Base-by-base conservation (phyloP, 2,888 invertebrate genomes). In the Anthrax anthrax region DNA sequence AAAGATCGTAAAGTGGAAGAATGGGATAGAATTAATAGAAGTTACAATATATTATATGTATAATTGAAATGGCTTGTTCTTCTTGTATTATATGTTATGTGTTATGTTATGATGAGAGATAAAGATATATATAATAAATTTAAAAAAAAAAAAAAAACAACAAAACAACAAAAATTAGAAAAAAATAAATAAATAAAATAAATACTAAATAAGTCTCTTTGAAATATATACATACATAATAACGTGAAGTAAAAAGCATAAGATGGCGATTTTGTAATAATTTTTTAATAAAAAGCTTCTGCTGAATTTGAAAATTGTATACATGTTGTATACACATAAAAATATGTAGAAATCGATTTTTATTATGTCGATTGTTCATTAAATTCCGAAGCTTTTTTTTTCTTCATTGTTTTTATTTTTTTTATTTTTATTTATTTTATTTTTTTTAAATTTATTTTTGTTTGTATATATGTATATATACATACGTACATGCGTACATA, bases 241-340 rank as follows among this genome's bases (percentile, higher is more conserved):
- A n/a, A n/a, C n/a, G n/a, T n/a, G n/a, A n/a, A n/a, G n/a, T n/a
- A n/a, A 47, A 48, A 48, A 51, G 48, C 47, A 48, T 48, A 51
- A 51, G 48, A 51, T 51, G 50, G 50, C 50, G 50, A 51, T 51
- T 51, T 51, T 51, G 48, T 47, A 51, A 51, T 36, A 36, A 16
- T 36, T 36, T 36, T 36, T 4, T 12, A 10, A 32, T 32, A 32
- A 32, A 12, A 12, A 12, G 29, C 29, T 32, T 9, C 29, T 23
- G 23, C 23, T 32, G 29, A 23, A 23, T 23, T 23, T 23, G 23
- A 23, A 23, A 23, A 23, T 6, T 23, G 8, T 23, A 23, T 23
- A 8, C 23, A 23, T 8, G 8, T 23, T 23, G n/a, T n/a, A 23
- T 23, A 23, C 23, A 23, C 8, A 23, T 23, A 23, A 23, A 6